Evolutionary conservation across 1,140 invertebrate species (phyloP).

Genomic region (Macrobrachium rosenbergii): DNA sequence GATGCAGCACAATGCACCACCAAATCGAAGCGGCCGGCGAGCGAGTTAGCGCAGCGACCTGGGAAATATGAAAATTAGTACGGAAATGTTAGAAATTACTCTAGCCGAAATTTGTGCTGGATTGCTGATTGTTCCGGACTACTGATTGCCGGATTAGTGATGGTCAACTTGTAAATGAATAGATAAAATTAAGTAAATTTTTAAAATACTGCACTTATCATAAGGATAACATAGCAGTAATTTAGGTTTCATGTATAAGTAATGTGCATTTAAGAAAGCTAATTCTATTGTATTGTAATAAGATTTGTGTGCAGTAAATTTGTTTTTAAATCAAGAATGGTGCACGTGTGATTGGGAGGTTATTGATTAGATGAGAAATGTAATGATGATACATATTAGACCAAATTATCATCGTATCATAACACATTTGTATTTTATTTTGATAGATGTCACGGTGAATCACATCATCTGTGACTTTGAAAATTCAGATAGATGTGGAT

Average conservation of each 20-base stretch:
- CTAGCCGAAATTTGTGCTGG: too few relatives aligned
- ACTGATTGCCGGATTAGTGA: too few relatives aligned
- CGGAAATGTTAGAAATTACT: too few relatives aligned
- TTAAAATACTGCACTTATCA: not conserved
- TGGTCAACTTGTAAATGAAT: too few relatives aligned
- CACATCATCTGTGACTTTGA: constrained; percentile 45
- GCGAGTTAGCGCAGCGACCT: too few relatives aligned
- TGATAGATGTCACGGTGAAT: not conserved
- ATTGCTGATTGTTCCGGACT: too few relatives aligned
- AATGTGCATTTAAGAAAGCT: not conserved
- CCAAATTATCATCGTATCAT: too few relatives aligned
- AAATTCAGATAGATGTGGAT: constrained; percentile 28
- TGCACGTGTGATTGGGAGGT: not conserved
- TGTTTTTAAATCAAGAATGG: not conserved
- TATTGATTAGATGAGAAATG: not conserved
- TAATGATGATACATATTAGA: not conserved
- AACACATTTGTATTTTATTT: not conserved
- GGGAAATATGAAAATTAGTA: too few relatives aligned
- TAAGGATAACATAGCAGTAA: not conserved
- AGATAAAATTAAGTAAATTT: too few relatives aligned
- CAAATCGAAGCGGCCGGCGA: too few relatives aligned
- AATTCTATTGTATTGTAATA: not conserved
- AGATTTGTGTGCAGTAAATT: not conserved
- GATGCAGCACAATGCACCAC: too few relatives aligned
- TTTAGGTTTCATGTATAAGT: not conserved